A percentile compares a stretch with the other conserved stretches of the same genome.
phyloP scores from a whole-genome alignment of 2,113 vertebrate species.

The Channa argus region DNA sequence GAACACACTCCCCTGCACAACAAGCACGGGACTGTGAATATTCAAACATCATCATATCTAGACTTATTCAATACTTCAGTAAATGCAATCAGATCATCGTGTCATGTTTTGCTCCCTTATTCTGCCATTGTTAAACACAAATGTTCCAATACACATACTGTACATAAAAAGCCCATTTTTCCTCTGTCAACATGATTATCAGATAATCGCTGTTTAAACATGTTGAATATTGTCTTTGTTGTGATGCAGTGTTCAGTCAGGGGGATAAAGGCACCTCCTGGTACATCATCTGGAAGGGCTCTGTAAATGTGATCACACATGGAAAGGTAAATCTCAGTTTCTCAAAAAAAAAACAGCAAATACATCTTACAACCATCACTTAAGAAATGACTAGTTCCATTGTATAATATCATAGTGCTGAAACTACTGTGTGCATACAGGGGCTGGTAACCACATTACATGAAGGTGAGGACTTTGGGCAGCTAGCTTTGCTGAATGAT shows the following conservation, averaged over 20 bases:
- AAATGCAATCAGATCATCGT: not conserved
- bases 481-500: conserved; percentile 94
- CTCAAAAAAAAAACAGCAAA: not conserved
- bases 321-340: conserved; percentile 89
- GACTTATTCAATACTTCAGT: conserved; percentile 1
- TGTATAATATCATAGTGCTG: not conserved
- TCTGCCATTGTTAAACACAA: too few species aligned
- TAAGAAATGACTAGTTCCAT: not conserved
- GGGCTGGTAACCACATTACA: conserved; percentile 93
- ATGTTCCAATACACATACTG: too few species aligned
- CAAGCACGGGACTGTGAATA: not conserved
- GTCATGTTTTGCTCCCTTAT: too few species aligned
- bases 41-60: too few species aligned
- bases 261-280: conserved; percentile 96
- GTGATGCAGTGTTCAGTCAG: conserved; percentile 92
- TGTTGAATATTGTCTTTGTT: conserved; percentile 22
- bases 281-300: conserved; percentile 99
- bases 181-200: too few species aligned
- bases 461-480: conserved; percentile 95
- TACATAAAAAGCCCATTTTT: too few species aligned
- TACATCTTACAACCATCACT: not conserved
- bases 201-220: too few species aligned
- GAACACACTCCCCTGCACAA: not conserved
- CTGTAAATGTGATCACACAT: conserved; percentile 96
- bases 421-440: conserved; percentile 68